Evolutionary conservation across 2,888 invertebrate genomes (phyloP).

Genomic region (Eretmocerus hayati): DNA sequence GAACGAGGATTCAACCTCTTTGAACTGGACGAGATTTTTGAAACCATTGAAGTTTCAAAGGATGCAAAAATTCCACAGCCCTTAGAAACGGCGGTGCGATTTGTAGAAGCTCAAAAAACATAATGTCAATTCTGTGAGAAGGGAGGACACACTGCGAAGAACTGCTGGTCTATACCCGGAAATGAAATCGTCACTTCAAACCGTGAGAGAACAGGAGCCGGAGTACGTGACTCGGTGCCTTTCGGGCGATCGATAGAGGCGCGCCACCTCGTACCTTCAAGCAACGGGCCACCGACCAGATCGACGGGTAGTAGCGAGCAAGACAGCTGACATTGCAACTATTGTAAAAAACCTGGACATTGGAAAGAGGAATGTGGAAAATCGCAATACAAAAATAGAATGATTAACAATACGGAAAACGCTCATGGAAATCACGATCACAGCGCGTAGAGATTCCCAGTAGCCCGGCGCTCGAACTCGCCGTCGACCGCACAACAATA

Average conservation of each 20-base stretch:
- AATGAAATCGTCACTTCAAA: neutral
- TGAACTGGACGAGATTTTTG: neutral
- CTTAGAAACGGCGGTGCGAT: neutral
- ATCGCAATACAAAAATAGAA: no score
- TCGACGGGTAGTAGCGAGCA: neutral
- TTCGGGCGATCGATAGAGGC: no score
- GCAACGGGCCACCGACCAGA: neutral
- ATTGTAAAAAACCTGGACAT: neutral
- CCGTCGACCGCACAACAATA: no score
- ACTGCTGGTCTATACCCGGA: neutral
- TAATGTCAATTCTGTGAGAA: neutral
- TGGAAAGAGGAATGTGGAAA: no score
- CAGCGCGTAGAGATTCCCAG: neutral
- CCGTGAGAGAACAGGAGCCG: neutral
- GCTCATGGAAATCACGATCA: neutral
- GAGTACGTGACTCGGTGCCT: no score
- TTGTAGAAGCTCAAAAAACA: neutral
- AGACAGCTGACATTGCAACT: neutral
- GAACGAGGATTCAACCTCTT: neutral
- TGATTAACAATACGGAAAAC: no score
- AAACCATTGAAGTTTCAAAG: neutral
- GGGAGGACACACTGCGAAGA: neutral
- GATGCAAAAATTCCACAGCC: no score
- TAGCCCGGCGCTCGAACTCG: no score
- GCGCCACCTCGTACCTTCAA: neutral